These are phyloP conservation scores for Nephrotoma appendiculata DNA, from an alignment of 2,888 invertebrate genomes.

Conservation along the genomic window DNA sequence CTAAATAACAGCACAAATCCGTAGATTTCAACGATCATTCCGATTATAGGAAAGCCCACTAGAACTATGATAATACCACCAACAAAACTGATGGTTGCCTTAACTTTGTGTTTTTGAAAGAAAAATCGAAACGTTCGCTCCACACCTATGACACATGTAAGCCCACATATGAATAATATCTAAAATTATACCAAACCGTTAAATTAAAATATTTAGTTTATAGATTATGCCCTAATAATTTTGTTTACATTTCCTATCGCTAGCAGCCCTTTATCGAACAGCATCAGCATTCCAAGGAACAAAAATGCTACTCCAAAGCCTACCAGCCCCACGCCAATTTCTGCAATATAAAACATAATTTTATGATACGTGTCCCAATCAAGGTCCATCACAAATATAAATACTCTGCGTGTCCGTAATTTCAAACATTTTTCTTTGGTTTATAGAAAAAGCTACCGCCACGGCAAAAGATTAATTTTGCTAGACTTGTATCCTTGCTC, in stretches of 20 bases:
- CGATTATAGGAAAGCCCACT: slow-evolving; percentile 89
- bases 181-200: slow-evolving; percentile 34
- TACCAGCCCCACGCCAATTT: slow-evolving; percentile 94
- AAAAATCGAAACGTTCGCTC: slow-evolving; percentile 93
- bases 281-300: slow-evolving; percentile 78
- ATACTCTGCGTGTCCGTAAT: slow-evolving; percentile 73
- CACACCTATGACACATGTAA: slow-evolving; percentile 92
- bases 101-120: slow-evolving; percentile 91
- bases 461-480: not conserved
- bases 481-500: not conserved
- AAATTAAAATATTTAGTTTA: not conserved
- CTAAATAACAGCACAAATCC: slow-evolving; percentile 86
- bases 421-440: slow-evolving; percentile 54
- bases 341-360: slow-evolving; percentile 38
- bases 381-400: slow-evolving; percentile 23
- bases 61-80: slow-evolving; percentile 87
- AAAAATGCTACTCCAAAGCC: slow-evolving; percentile 93
- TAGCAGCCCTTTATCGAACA: slow-evolving; percentile 93
- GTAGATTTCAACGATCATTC: slow-evolving; percentile 93
- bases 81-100: slow-evolving; percentile 79
- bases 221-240: not conserved
- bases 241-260: slow-evolving; percentile 96
- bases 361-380: not conserved
- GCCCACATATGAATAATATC: slow-evolving; percentile 91
- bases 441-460: not conserved